phyloP scores from a whole-genome alignment of 2,797 vertebrate species.

The Oceanodroma leucorhoa region DNA sequence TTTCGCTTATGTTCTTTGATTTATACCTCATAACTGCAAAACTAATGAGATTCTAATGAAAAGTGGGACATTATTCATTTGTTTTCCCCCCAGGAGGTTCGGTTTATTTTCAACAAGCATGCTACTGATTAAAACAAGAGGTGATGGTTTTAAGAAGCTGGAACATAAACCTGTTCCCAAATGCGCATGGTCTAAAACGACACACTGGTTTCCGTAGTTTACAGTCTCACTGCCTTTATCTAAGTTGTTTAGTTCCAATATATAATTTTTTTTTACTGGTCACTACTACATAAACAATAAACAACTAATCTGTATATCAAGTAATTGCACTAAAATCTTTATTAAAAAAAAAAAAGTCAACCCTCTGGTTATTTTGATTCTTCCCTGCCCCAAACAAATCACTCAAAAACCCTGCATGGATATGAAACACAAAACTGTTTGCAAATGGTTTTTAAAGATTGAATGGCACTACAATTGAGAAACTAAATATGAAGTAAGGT shows the following conservation, averaged over 20 bases:
- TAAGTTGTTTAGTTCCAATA: not conserved
- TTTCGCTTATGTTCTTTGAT: not conserved
- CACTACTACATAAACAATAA: not conserved
- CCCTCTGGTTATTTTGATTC: not conserved
- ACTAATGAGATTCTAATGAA: conserved; percentile 42
- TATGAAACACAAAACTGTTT: not conserved
- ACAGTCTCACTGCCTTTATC: not conserved
- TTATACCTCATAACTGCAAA: conserved; percentile 35
- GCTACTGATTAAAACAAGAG: conserved; percentile 42
- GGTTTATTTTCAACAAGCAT: not conserved
- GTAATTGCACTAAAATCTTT: not conserved
- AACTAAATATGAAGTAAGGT: not conserved
- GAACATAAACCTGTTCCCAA: conserved; percentile 11
- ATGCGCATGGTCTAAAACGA: not conserved
- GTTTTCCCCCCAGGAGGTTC: not conserved
- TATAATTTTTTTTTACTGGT: not conserved
- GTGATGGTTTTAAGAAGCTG: conserved; percentile 10
- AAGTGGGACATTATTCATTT: conserved; percentile 12
- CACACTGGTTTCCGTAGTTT: not conserved
- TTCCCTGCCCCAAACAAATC: not conserved
- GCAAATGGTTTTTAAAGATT: not conserved
- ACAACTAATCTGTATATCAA: not conserved
- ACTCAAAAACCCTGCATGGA: not conserved
- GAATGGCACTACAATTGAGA: not conserved
- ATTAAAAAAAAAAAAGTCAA: not conserved